Percentiles rank a stretch among this genome's conserved stretches.
These are phyloP conservation scores for Clarias batrachus DNA, from an alignment of 2,113 vertebrate species.

Conservation along the genomic window DNA sequence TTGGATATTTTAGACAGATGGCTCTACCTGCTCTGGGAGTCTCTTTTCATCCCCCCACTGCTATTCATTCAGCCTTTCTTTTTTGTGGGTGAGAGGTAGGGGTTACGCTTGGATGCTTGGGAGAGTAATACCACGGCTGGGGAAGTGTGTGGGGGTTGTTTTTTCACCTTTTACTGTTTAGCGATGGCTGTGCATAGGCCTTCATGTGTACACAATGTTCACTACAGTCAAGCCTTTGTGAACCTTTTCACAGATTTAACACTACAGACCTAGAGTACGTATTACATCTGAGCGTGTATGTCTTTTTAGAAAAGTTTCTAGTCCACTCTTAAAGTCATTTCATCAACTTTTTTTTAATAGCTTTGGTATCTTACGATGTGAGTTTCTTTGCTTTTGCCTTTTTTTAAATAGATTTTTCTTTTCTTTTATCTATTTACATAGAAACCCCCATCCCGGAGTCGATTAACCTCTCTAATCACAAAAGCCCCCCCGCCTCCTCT, in stretches of 20 bases:
- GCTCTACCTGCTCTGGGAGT: constrained; percentile 73
- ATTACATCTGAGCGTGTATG: neutral
- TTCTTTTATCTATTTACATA: neutral
- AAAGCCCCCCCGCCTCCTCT: neutral
- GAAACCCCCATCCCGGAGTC: constrained; percentile 24
- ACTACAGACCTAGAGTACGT: neutral
- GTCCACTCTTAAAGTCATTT: constrained; percentile 21
- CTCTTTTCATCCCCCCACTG: constrained; percentile 43
- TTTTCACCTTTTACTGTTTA: constrained; percentile 45
- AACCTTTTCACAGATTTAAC: neutral
- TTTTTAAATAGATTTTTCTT: neutral
- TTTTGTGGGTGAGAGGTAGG: constrained; percentile 53
- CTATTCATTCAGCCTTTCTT: constrained; percentile 33
- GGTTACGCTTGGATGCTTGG: constrained; percentile 52
- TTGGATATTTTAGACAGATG: constrained; percentile 77
- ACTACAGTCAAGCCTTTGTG: neutral
- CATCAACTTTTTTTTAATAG: constrained; percentile 37
- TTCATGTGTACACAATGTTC: neutral
- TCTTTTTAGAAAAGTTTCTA: constrained; percentile 17
- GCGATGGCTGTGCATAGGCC: neutral
- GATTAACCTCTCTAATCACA: constrained; percentile 53
- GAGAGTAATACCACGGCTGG: constrained; percentile 51
- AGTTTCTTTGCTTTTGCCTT: constrained; percentile 7
- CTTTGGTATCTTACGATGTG: constrained; percentile 33
- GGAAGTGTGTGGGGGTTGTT: constrained; percentile 38